phyloP scores from a whole-genome alignment of 1,140 invertebrate genomes.

The Calephelis nemesis region DNA sequence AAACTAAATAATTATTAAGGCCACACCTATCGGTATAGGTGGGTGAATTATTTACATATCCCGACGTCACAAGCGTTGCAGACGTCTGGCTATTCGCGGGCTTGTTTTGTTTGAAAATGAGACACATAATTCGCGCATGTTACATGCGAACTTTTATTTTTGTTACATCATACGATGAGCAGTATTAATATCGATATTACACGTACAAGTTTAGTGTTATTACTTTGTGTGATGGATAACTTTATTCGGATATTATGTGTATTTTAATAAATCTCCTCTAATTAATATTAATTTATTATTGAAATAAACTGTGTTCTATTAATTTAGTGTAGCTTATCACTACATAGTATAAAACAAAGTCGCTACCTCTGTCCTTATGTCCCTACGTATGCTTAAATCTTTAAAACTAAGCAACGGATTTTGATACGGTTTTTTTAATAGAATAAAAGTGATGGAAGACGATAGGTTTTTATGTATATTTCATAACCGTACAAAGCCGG shows the following conservation, averaged over 20 bases:
- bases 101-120: conserved; percentile 31
- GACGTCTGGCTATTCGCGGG: conserved; percentile 37
- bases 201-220: conserved; percentile 15
- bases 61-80: conserved; percentile 24
- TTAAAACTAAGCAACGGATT: too few species aligned
- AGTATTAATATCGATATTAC: conserved; percentile 23
- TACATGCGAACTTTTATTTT: conserved; percentile 18
- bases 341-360: too few species aligned
- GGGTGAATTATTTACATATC: conserved; percentile 7
- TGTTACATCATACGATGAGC: conserved; percentile 22
- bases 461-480: too few species aligned
- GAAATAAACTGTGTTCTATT: too few species aligned
- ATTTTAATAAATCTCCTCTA: too few species aligned
- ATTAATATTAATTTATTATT: too few species aligned
- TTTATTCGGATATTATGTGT: neutral
- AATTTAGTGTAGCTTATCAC: too few species aligned
- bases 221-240: conserved; percentile 11
- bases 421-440: too few species aligned
- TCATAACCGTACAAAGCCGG: too few species aligned
- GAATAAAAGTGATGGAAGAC: too few species aligned
- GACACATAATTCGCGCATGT: conserved; percentile 16
- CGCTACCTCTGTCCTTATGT: too few species aligned
- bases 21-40: conserved; percentile 4
- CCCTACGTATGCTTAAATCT: too few species aligned
- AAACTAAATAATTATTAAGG: neutral